Percentiles rank a stretch among this genome's conserved stretches.
Conservation (phyloP, 1,140 invertebrate species). For the Ladona fulva region DNA sequence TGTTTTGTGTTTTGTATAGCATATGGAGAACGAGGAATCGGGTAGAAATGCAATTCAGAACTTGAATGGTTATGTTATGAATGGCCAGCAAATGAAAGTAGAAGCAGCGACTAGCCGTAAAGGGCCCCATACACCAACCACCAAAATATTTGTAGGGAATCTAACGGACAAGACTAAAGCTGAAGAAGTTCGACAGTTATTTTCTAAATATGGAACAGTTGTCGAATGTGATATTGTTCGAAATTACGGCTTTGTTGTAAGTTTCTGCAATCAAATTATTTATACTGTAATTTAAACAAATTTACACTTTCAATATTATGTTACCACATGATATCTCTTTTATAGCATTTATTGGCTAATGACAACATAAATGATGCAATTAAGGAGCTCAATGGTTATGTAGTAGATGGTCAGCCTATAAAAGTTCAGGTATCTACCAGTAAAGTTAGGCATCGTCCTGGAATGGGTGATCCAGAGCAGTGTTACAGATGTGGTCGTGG, state of each 20-base stretch:
- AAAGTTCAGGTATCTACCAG: constrained; percentile 86
- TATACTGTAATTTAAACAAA: too few relatives aligned
- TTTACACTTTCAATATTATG: too few relatives aligned
- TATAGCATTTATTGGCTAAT: constrained; percentile 62
- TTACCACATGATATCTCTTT: too few relatives aligned
- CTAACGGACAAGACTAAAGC: constrained; percentile 80
- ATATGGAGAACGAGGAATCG: constrained; percentile 88
- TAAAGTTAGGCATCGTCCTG: constrained; percentile 80
- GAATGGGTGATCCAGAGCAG: constrained; percentile 90
- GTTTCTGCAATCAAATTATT: constrained; percentile 19
- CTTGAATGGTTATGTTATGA: constrained; percentile 77
- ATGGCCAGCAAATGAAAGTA: constrained; percentile 83
- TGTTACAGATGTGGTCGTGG: constrained; percentile 85
- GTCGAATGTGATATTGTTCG: constrained; percentile 85
- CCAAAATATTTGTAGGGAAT: constrained; percentile 85
- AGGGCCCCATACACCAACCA: constrained; percentile 72
- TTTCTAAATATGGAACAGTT: constrained; percentile 79
- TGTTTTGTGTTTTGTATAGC: constrained; percentile 40
- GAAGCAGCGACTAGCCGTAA: constrained; percentile 81
- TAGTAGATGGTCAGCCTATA: constrained; percentile 76
- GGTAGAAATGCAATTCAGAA: constrained; percentile 86
- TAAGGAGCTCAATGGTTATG: constrained; percentile 69
- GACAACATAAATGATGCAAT: constrained; percentile 76
- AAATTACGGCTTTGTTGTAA: constrained; percentile 79
- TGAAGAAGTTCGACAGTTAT: constrained; percentile 74